phyloP scores from a whole-genome alignment of 1,140 invertebrate genomes.

The Platyura marginata region DNA sequence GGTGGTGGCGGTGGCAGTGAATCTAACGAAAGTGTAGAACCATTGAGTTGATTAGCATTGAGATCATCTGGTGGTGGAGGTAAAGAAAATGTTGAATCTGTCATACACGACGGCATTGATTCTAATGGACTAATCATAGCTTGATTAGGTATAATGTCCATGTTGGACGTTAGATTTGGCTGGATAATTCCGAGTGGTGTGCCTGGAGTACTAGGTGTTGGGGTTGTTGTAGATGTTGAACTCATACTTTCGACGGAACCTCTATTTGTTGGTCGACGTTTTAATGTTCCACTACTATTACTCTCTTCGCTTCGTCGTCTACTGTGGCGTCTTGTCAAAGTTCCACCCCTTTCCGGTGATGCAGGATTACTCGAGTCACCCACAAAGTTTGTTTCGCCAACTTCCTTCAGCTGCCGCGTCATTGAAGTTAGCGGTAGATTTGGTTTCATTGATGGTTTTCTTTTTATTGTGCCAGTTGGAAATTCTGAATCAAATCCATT shows the following conservation, averaged over 20 bases:
- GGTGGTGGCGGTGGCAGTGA: constrained; percentile 60
- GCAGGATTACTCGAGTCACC: constrained; percentile 12
- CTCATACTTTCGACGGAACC: constrained; percentile 18
- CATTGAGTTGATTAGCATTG: constrained; percentile 33
- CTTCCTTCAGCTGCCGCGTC: constrained; percentile 70
- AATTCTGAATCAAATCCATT: constrained; percentile 62
- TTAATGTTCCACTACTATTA: constrained; percentile 41
- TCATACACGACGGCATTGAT: constrained; percentile 11
- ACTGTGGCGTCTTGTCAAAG: constrained; percentile 34
- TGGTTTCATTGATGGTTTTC: constrained; percentile 74
- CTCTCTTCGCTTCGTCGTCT: constrained; percentile 35
- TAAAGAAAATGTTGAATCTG: constrained; percentile 32
- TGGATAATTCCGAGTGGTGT: constrained; percentile 9
- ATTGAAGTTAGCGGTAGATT: constrained; percentile 81
- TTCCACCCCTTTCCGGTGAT: constrained; percentile 25
- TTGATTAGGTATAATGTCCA: background rate
- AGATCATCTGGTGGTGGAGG: constrained; percentile 31
- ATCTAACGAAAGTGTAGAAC: constrained; percentile 53
- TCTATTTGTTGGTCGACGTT: constrained; percentile 24
- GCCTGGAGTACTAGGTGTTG: constrained; percentile 18
- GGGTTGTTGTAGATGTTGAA: constrained; percentile 17
- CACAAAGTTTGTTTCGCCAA: constrained; percentile 39
- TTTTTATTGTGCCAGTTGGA: constrained; percentile 63
- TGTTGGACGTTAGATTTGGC: background rate
- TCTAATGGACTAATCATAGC: background rate